These are phyloP conservation scores for Agapornis roseicollis DNA, from an alignment of 2,113 vertebrate species.

Conservation along the genomic window DNA sequence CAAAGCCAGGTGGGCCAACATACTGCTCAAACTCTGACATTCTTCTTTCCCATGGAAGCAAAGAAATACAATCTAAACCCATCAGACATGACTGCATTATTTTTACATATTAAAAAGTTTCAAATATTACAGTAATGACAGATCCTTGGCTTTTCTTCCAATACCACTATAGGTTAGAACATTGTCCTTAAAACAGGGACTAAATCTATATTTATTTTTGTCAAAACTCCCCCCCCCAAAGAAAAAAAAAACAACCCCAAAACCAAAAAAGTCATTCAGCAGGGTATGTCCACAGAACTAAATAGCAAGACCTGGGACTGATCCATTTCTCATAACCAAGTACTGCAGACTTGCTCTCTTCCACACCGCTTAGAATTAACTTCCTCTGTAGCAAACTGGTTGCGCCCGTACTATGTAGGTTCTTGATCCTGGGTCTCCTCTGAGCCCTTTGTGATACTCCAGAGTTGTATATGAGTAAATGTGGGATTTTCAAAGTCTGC, in stretches of 20 bases:
- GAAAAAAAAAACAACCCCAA: not conserved
- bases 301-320: not conserved
- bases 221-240: not conserved
- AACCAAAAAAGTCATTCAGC: not conserved
- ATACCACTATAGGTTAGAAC: not conserved
- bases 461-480: not conserved
- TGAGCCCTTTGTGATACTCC: not conserved
- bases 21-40: not conserved
- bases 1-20: not conserved
- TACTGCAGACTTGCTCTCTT: not conserved
- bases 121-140: not conserved
- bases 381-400: not conserved
- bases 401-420: not conserved
- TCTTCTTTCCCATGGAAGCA: not conserved
- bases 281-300: not conserved
- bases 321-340: not conserved
- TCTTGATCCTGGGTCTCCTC: not conserved
- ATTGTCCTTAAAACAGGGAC: not conserved
- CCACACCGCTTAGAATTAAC: not conserved
- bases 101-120: not conserved
- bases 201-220: not conserved
- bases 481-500: not conserved
- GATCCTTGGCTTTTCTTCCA: not conserved
- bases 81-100: not conserved
- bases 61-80: not conserved